Evolutionary conservation across 1,140 invertebrate species (phyloP).

Genomic region (Lysiphlebus fabarum): DNA sequence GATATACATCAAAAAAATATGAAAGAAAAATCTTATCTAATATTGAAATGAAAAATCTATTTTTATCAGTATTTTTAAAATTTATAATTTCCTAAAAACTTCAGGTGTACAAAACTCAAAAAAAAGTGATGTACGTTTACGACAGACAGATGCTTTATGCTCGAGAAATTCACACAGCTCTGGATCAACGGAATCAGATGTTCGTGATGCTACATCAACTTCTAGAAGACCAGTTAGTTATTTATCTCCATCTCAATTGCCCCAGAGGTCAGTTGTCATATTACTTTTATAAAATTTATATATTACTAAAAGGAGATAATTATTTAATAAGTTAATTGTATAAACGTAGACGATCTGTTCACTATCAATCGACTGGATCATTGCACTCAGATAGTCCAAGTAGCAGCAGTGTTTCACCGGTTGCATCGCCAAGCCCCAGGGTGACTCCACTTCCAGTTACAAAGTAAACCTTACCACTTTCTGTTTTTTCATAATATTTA

Average conservation of each 20-base stretch:
- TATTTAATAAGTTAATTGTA: not conserved
- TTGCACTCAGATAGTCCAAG: conserved; percentile 81
- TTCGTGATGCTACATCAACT: conserved; percentile 42
- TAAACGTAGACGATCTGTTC: conserved; percentile 63
- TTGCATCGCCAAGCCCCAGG: conserved; percentile 77
- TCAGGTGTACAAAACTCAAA: conserved; percentile 44
- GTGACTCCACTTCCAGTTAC: conserved; percentile 64
- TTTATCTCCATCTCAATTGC: conserved; percentile 47
- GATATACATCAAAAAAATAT: too few species aligned
- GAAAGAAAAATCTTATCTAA: too few species aligned
- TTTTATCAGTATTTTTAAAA: too few species aligned
- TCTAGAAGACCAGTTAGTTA: conserved; percentile 46
- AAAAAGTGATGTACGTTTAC: conserved; percentile 45
- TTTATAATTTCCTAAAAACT: conserved; percentile 7
- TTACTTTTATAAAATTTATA: not conserved
- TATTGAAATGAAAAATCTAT: too few species aligned
- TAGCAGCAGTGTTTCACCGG: conserved; percentile 77
- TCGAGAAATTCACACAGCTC: conserved; percentile 41
- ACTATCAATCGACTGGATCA: conserved; percentile 82
- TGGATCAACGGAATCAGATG: conserved; percentile 45
- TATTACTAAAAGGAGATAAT: not conserved
- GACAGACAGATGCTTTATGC: conserved; percentile 36
- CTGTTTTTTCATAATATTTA: conserved; percentile 9
- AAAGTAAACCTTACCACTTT: conserved; percentile 34
- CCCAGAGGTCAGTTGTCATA: conserved; percentile 41